Evolutionary conservation across 23 tunicate species (phyloP).

Genomic region (Trididemnum clinides): DNA sequence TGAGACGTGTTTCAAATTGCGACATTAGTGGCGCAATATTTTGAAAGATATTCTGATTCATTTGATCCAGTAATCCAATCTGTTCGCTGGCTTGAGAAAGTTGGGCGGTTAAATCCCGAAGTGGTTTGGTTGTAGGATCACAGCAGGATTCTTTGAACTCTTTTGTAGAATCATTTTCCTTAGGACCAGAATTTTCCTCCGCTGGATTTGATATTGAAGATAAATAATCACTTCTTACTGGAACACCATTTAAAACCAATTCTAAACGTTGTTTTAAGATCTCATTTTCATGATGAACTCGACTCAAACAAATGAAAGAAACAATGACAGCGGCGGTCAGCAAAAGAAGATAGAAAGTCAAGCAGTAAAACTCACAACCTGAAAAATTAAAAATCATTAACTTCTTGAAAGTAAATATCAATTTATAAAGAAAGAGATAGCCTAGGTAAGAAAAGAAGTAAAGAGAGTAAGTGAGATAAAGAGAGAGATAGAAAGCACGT

Average conservation of each 20-base stretch:
- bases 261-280: not conserved
- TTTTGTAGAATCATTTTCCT: not conserved
- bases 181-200: not conserved
- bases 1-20: not conserved
- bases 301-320: not conserved
- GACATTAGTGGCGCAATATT: not conserved
- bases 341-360: not conserved
- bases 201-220: not conserved
- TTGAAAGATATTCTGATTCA: not conserved
- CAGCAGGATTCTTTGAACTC: not conserved
- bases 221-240: not conserved
- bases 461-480: too few species aligned
- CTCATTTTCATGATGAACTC: not conserved
- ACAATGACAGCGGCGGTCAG: constrained; percentile 9
- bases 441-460: too few species aligned
- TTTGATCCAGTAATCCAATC: not conserved
- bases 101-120: not conserved
- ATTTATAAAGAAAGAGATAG: too few species aligned
- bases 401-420: too few species aligned
- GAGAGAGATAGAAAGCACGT: too few species aligned
- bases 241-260: not conserved
- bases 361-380: not conserved
- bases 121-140: not conserved
- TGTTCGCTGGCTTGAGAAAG: not conserved
- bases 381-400: not conserved